Evolutionary conservation across 1,140 invertebrate genomes (phyloP), one percentile per base, ranked within the genome.

Genomic region (Hycleus cichorii): DNA sequence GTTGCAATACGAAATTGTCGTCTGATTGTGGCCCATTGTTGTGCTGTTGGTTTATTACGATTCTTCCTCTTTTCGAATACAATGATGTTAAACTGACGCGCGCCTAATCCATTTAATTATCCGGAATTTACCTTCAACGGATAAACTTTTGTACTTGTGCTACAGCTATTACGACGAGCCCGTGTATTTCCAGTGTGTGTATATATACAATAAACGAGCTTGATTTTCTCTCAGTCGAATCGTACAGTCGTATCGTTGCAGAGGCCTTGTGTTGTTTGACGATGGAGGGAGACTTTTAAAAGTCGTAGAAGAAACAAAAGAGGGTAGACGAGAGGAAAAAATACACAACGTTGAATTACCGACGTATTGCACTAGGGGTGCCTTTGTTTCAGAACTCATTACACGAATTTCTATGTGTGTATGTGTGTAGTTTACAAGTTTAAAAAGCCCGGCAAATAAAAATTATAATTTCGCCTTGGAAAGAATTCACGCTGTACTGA

Each of bases 11-110:
- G 18, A 18, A 18, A 18, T 18, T 60, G 60, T 58, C 54, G 57
- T 59, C 55, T 64, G 62, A 64, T 64, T 64, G 56, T 64, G 40
- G 51, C 58, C 59, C 61, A 61, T 61, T 64, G 61, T 63, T 63
- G 45, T 57, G 54, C 57, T 61, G 54, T 61, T 57, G 49, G 59
- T 53, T 56, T 58, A 57, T 61, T 57, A 42, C 40, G 40, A n/a
- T 42, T 11, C 46, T 57, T 51, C 32, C 59, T 47, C 26, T 42
- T 56, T 57, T 42, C n/a, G 55, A 49, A 58, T 52, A 58, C 60
- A 57, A 57, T 57, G 44, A 47, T 45, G 56, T 42, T 57, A 50
- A 57, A 57, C 56, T 57, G 56, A 50, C 51, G 40, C 56, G 47
- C 42, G 40, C 7, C 47, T 57, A 57, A 57, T 57, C 43, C 46